These are phyloP conservation scores for Tiliacea citrago DNA, from an alignment of 2,888 invertebrate species.

Conservation along the genomic window DNA sequence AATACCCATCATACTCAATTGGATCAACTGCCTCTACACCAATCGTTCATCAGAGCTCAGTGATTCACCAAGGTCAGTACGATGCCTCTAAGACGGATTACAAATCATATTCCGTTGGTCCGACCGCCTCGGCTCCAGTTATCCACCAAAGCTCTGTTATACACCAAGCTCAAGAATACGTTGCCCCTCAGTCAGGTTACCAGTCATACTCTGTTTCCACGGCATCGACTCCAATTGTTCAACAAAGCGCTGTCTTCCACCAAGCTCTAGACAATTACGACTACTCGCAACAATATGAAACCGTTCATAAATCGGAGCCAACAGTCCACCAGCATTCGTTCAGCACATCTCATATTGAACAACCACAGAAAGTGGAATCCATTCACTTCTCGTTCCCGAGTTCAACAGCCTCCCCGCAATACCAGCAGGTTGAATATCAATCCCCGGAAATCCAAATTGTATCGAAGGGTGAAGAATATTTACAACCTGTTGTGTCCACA, in stretches of 20 bases:
- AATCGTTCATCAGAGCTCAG: slow-evolving; percentile 74
- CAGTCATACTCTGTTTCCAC: slow-evolving; percentile 77
- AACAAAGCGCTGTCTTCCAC: slow-evolving; percentile 58
- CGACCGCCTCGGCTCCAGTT: slow-evolving; percentile 76
- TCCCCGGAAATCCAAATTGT: slow-evolving; percentile 84
- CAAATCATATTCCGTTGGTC: slow-evolving; percentile 75
- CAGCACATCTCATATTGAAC: slow-evolving; percentile 76
- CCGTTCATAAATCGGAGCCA: slow-evolving; percentile 65
- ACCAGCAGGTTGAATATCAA: slow-evolving; percentile 79
- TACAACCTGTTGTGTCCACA: slow-evolving; percentile 82
- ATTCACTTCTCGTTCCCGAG: slow-evolving; percentile 79
- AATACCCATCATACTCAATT: slow-evolving; percentile 77
- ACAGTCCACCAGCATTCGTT: slow-evolving; percentile 72
- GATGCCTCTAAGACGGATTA: slow-evolving; percentile 76
- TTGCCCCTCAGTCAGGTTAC: slow-evolving; percentile 76
- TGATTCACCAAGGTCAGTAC: slow-evolving; percentile 72
- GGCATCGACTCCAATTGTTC: slow-evolving; percentile 69
- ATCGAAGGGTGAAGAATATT: slow-evolving; percentile 85
- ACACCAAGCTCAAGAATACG: slow-evolving; percentile 74
- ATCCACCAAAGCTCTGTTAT: slow-evolving; percentile 77
- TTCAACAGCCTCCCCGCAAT: slow-evolving; percentile 74
- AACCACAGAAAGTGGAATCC: slow-evolving; percentile 79
- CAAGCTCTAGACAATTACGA: slow-evolving; percentile 75
- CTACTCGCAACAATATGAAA: slow-evolving; percentile 71
- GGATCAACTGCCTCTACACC: slow-evolving; percentile 78